Conservation (phyloP, 2,113 vertebrate species). For the Chrysemys picta region DNA sequence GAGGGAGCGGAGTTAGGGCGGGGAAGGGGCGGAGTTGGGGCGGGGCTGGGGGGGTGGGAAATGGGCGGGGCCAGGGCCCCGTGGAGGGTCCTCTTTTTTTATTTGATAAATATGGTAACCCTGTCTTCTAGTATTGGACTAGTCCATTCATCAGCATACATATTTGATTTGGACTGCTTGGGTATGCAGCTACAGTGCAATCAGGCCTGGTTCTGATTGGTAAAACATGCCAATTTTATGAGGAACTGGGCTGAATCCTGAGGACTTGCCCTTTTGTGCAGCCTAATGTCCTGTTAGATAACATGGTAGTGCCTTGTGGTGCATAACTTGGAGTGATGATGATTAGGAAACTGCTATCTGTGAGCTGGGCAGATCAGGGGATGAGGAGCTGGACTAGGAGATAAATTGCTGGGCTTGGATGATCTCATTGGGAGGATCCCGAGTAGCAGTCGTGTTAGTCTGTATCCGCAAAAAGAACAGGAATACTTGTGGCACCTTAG, state of each 20-base stretch:
- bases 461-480: no score
- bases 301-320: background rate
- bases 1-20: no score
- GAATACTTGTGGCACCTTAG: no score
- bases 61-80: no score
- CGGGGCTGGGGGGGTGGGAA: no score
- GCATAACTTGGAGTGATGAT: background rate
- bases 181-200: background rate
- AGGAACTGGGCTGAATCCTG: background rate
- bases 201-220: background rate
- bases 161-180: background rate
- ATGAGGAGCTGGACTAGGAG: background rate
- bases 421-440: background rate
- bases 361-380: background rate
- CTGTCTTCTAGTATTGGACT: background rate
- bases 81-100: no score
- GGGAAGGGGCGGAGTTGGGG: no score
- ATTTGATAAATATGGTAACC: no score
- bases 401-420: background rate
- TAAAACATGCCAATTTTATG: background rate
- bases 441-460: no score
- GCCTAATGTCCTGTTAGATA: background rate
- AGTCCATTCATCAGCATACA: background rate
- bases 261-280: background rate
- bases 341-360: background rate